Evolutionary conservation across 2,113 vertebrate genomes (phyloP).

Genomic region (Mastomys natalensis): DNA sequence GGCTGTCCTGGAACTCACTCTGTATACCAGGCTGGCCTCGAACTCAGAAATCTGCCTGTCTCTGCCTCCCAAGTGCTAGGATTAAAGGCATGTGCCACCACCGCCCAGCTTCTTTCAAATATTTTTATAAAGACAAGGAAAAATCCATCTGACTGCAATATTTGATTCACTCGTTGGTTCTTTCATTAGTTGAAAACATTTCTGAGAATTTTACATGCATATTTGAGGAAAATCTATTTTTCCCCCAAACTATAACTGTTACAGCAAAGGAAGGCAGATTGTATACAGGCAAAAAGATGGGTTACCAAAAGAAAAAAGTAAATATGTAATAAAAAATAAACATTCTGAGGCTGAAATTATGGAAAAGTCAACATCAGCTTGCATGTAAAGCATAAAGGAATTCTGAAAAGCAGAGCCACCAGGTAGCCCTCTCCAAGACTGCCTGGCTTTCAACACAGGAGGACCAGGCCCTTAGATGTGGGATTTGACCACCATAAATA

Average conservation of each 20-base stretch:
- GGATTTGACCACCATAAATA: neutral
- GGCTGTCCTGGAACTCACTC: too few relatives aligned
- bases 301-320: neutral
- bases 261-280: neutral
- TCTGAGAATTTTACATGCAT: neutral
- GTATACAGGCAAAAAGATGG: neutral
- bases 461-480: neutral
- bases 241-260: neutral
- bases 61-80: too few relatives aligned
- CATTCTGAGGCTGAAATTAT: constrained; percentile 41
- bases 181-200: constrained; percentile 32
- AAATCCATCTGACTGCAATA: neutral
- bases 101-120: too few relatives aligned
- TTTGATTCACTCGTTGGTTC: neutral
- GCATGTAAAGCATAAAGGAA: constrained; percentile 3
- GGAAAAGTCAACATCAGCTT: neutral
- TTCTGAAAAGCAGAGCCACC: neutral
- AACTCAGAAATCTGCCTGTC: too few relatives aligned
- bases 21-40: too few relatives aligned
- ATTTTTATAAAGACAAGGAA: neutral
- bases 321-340: neutral
- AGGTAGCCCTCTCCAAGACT: neutral
- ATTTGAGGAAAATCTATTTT: constrained; percentile 31
- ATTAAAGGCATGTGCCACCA: too few relatives aligned
- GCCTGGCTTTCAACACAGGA: constrained; percentile 15